These are phyloP conservation scores for Troides helena DNA, from an alignment of 2,888 invertebrate species.

Conservation along the genomic window DNA sequence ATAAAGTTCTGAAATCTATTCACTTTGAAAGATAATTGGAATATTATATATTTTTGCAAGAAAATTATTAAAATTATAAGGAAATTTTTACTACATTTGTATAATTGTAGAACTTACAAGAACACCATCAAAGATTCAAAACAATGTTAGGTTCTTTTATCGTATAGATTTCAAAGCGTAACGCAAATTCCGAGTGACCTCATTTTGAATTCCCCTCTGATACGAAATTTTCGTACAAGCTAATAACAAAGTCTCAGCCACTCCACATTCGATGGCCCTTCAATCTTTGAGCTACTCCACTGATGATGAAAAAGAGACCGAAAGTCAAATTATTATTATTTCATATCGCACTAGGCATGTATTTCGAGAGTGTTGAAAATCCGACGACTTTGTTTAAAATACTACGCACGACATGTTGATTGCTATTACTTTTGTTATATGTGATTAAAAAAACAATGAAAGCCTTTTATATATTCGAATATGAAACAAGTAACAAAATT, in stretches of 20 bases:
- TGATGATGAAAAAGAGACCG: constrained; percentile 68
- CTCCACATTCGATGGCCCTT: constrained; percentile 67
- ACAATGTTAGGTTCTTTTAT: constrained; percentile 27
- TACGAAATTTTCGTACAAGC: constrained; percentile 57
- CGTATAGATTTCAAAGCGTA: constrained; percentile 26
- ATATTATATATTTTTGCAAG: background rate
- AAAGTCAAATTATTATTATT: constrained; percentile 72
- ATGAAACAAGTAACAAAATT: too few relatives aligned
- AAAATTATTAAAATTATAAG: background rate
- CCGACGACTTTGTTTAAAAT: constrained; percentile 49
- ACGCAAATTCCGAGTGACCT: constrained; percentile 54
- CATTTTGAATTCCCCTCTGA: constrained; percentile 63
- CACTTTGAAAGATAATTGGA: constrained; percentile 1
- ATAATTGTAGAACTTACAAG: constrained; percentile 5
- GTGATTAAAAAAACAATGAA: too few relatives aligned
- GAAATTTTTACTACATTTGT: background rate
- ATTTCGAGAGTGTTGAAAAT: constrained; percentile 51
- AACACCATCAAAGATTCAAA: constrained; percentile 23
- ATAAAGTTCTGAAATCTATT: constrained; percentile 2
- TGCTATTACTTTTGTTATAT: too few relatives aligned
- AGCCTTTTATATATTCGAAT: too few relatives aligned
- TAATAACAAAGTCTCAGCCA: constrained; percentile 75
- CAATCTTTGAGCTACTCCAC: constrained; percentile 62
- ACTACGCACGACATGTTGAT: constrained; percentile 16
- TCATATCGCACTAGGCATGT: constrained; percentile 52